phyloP scores from a whole-genome alignment of 2,888 invertebrate species.

The Agrotis clavis region DNA sequence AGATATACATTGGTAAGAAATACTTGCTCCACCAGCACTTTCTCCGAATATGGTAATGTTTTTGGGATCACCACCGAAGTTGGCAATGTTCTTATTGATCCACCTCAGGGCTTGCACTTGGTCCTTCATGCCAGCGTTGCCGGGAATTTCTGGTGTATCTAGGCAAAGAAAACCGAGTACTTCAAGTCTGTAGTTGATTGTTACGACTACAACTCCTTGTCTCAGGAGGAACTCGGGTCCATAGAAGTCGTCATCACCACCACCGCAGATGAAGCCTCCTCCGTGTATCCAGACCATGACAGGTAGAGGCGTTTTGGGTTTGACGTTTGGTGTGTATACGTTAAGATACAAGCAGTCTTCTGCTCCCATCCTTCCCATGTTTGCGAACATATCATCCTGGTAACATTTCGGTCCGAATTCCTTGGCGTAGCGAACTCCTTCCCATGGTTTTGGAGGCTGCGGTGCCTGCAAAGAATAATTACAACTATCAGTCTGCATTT shows the following conservation, averaged over 20 bases:
- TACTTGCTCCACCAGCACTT: slow-evolving; percentile 75
- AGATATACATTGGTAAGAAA: slow-evolving; percentile 73
- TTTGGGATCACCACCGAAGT: slow-evolving; percentile 71
- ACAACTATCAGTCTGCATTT: not conserved
- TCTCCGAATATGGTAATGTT: slow-evolving; percentile 75
- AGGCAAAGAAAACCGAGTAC: slow-evolving; percentile 72
- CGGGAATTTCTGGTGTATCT: slow-evolving; percentile 70
- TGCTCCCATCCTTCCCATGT: slow-evolving; percentile 41
- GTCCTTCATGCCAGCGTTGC: slow-evolving; percentile 75
- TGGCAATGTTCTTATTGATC: slow-evolving; percentile 71
- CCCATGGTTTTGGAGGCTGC: slow-evolving; percentile 70
- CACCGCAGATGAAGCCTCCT: slow-evolving; percentile 67
- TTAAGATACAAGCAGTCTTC: slow-evolving; percentile 73
- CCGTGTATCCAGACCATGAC: slow-evolving; percentile 73
- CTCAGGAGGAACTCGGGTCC: slow-evolving; percentile 72
- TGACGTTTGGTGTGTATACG: slow-evolving; percentile 69
- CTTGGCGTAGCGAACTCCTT: slow-evolving; percentile 72
- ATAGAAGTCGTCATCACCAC: slow-evolving; percentile 65
- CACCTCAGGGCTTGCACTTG: slow-evolving; percentile 72
- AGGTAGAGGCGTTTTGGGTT: slow-evolving; percentile 61
- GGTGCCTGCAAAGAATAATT: slow-evolving; percentile 53
- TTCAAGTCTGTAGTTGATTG: slow-evolving; percentile 70
- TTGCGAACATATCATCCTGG: slow-evolving; percentile 44
- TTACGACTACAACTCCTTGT: slow-evolving; percentile 68
- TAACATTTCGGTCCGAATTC: slow-evolving; percentile 64